These are phyloP conservation scores for Lepidotrigona ventralis DNA, from an alignment of 1,140 invertebrate species.

Conservation along the genomic window DNA sequence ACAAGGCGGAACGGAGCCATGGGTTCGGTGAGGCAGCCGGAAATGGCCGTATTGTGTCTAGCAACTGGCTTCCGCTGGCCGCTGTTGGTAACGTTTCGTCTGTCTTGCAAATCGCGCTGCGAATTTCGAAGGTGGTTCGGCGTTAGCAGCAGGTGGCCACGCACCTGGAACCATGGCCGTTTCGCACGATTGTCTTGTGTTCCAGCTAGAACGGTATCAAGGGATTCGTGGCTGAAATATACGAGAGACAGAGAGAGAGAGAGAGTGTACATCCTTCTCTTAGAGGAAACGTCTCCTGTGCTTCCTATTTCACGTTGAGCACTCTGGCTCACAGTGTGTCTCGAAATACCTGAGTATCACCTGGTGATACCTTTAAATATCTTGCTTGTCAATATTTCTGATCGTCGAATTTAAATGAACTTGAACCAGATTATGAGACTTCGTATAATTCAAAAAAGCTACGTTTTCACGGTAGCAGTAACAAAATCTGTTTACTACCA, in stretches of 20 bases:
- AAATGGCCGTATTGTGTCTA: constrained; percentile 73
- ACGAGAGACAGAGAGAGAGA: not conserved
- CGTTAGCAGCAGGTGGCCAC: constrained; percentile 71
- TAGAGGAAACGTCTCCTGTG: not conserved
- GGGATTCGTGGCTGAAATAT: constrained; percentile 28
- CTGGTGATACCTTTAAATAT: not conserved
- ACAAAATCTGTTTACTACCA: too few relatives aligned
- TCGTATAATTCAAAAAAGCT: too few relatives aligned
- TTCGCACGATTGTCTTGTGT: constrained; percentile 52
- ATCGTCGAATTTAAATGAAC: not conserved
- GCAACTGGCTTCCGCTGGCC: constrained; percentile 67
- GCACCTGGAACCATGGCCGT: constrained; percentile 68
- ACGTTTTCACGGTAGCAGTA: too few relatives aligned
- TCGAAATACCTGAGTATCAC: not conserved
- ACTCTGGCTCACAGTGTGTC: not conserved
- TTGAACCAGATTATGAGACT: too few relatives aligned
- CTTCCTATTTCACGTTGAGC: constrained; percentile 17
- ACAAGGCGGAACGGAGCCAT: not conserved
- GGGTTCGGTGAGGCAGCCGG: constrained; percentile 58
- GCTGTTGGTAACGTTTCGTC: constrained; percentile 67
- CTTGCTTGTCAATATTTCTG: not conserved
- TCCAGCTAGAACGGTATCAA: constrained; percentile 29
- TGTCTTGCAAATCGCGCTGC: constrained; percentile 67
- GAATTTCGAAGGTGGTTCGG: constrained; percentile 60
- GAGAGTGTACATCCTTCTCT: not conserved